Base-by-base conservation (phyloP, 2,113 vertebrate species). In the Anguilla rostrata region DNA sequence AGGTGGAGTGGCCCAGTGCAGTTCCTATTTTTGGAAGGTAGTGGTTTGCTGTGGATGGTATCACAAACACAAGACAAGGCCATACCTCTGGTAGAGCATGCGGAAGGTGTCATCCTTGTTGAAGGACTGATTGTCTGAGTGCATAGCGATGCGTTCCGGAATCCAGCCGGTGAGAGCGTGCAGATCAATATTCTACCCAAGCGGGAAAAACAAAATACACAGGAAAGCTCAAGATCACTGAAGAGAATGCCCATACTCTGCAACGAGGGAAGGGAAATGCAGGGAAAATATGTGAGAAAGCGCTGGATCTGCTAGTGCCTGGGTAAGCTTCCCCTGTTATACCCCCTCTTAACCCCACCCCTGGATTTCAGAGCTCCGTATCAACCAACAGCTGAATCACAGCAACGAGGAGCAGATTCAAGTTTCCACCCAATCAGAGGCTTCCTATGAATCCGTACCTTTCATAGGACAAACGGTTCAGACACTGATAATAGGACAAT, bases 91-190 rank as follows among this genome's bases (percentile, higher is more conserved):
- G 94, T 97, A 97, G 82, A 99, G 97, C 98, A 99, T 99, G 84
- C 98, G 97, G 95, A 99, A 99, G 71, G 96, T 97, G 92, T 94
- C 97, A 0, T 99, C 97, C 89, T 97, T 97, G 92, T 96, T 97
- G 94, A 99, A 99, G 2, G 96, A 94, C 87, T 99, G 98, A 94
- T 99, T 99, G 94, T 99, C 98, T 83, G 98, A 99, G 93, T 99
- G 98, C 98, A 99, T 99, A 49, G 98, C 98, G 82, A 99, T 99
- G 90, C 98, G 97, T 91, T 99, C 98, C 26, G 98, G 98, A 94
- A 99, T 98, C 98, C 98, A 99, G 14, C 98, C 98, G 43, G 98
- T 99, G 91, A 99, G 94, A 0, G 98, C 98, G 88, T 99, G 98
- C 66, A 99, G 96, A 90, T 99, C 98, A 83, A 99, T 99, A 91